Percentiles rank a stretch among this genome's conserved stretches.
Conservation (phyloP, 2,888 invertebrate species). For the Leptogaster cylindrica region DNA sequence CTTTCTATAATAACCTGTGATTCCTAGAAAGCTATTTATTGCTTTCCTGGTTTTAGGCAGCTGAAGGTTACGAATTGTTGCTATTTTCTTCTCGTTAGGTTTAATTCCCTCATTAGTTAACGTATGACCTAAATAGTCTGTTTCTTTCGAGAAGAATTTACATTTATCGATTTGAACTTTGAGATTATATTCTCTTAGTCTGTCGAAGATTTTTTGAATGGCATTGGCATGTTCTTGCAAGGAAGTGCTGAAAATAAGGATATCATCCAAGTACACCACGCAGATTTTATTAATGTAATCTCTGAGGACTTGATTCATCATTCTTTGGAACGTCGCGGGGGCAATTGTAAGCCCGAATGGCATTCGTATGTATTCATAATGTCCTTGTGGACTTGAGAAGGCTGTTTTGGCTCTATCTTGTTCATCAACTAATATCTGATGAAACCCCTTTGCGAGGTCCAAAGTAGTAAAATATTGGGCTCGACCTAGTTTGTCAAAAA, state of each 20-base stretch:
- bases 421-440: conserved; percentile 42
- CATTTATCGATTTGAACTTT: conserved; percentile 6
- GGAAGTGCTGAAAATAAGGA: conserved; percentile 48
- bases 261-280: conserved; percentile 53
- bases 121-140: conserved; percentile 2
- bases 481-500: conserved; percentile 40
- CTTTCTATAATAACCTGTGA: background rate
- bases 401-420: conserved; percentile 41
- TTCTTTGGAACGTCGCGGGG: conserved; percentile 48
- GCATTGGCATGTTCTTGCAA: too few species aligned
- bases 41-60: background rate
- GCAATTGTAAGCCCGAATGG: conserved; percentile 40
- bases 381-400: conserved; percentile 30
- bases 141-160: background rate
- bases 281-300: conserved; percentile 49
- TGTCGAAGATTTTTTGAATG: too few species aligned
- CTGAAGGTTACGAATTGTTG: background rate
- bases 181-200: too few species aligned
- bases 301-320: conserved; percentile 48
- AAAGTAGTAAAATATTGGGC: conserved; percentile 43
- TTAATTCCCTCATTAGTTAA: conserved; percentile 6
- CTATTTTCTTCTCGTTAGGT: background rate
- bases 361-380: conserved; percentile 38
- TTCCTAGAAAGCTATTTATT: conserved; percentile 2
- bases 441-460: conserved; percentile 43